Conservation (phyloP, 2,113 vertebrate species). For the Trinectes maculatus region DNA sequence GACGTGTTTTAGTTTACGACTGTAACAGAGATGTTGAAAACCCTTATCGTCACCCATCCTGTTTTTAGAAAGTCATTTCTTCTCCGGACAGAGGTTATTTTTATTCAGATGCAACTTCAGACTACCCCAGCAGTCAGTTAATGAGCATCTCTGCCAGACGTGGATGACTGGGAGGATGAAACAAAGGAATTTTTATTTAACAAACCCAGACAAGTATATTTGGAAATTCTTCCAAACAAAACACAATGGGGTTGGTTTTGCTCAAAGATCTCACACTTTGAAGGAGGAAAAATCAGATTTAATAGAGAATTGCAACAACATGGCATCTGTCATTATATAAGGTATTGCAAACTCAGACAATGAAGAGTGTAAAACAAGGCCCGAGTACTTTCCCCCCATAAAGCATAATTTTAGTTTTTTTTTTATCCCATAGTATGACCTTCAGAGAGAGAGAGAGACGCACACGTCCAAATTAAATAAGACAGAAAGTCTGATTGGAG, state of each 20-base stretch:
- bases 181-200: conserved; percentile 42
- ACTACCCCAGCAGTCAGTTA: conserved; percentile 20
- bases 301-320: conserved; percentile 45
- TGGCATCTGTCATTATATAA: conserved; percentile 18
- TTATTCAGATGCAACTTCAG: conserved; percentile 49
- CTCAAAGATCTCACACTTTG: conserved; percentile 8
- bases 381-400: conserved; percentile 40
- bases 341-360: conserved; percentile 41
- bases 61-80: conserved; percentile 47
- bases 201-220: conserved; percentile 6
- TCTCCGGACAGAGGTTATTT: conserved; percentile 49
- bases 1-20: background rate
- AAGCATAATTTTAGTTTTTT: conserved; percentile 25
- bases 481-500: conserved; percentile 6
- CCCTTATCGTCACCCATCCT: background rate
- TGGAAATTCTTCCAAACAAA: conserved; percentile 13
- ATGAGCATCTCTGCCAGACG: conserved; percentile 30
- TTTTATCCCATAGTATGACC: background rate
- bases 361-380: conserved; percentile 49
- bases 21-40: conserved; percentile 4
- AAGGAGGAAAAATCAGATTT: conserved; percentile 48
- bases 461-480: background rate
- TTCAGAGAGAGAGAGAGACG: background rate
- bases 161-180: conserved; percentile 9
- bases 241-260: background rate